A percentile compares a stretch with the other conserved stretches of the same genome.
These are phyloP conservation scores for Sciurus carolinensis DNA, from an alignment of 2,797 vertebrate species.

Conservation along the genomic window DNA sequence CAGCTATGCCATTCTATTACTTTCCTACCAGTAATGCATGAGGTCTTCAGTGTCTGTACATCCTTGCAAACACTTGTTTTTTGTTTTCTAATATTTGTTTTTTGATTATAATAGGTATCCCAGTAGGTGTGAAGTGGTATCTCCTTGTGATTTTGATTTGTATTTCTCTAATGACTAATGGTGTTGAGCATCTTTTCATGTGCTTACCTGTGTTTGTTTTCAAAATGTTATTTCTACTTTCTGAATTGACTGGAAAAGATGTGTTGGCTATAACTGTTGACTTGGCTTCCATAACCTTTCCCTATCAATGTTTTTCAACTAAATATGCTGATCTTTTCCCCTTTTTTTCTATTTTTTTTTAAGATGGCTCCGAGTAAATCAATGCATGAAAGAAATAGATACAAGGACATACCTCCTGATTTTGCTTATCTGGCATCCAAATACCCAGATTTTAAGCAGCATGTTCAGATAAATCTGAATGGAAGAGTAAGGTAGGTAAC, in stretches of 20 bases:
- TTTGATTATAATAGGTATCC: neutral
- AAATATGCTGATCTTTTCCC: conserved; percentile 57
- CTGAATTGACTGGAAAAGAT: conserved; percentile 41
- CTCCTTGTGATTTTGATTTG: conserved; percentile 41
- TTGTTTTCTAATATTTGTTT: neutral
- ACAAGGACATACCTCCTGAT: conserved; percentile 95
- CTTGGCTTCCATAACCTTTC: conserved; percentile 47
- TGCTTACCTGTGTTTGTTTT: neutral
- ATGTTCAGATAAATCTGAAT: conserved; percentile 92
- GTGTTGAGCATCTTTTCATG: conserved; percentile 40
- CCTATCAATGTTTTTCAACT: conserved; percentile 41
- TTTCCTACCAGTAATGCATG: neutral
- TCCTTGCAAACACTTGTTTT: neutral
- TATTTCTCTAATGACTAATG: neutral
- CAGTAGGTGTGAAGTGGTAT: neutral
- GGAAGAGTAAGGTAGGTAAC: conserved; percentile 93
- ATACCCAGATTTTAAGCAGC: conserved; percentile 95
- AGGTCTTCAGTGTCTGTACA: neutral
- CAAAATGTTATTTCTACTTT: conserved; percentile 28
- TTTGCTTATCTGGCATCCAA: conserved; percentile 94
- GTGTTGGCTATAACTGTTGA: conserved; percentile 39
- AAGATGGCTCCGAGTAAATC: conserved; percentile 94
- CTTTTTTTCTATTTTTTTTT: conserved; percentile 13
- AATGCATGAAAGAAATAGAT: conserved; percentile 96
- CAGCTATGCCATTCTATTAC: neutral